Base-by-base conservation (phyloP, 2,113 vertebrate species). In the Ptyas mucosa region DNA sequence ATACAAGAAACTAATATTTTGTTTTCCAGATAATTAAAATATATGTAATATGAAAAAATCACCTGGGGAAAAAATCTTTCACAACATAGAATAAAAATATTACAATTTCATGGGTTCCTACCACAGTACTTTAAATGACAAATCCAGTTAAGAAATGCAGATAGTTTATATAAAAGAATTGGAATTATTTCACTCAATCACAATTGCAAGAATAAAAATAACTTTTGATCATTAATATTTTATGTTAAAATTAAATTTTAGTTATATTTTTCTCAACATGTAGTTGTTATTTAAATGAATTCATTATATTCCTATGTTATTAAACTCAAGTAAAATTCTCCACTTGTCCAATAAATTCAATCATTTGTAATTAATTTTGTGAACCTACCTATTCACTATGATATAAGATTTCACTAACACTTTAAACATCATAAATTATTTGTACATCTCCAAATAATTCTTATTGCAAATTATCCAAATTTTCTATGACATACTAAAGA, bases 291-390 rank as follows among this genome's bases (percentile, higher is more conserved):
- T 89, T 12, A 64, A 64, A 89, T 58, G 0, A 0, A 4, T 14
- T 92, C 34, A 91, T 93, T 91, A 52, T 52, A 92, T 93, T 53
- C 6, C 85, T 61, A 61, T 61, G 26, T 29, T 29, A 61, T 29
- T 64, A 64, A 29, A 64, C 58, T 61, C 10, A 64, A 64, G 26
- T 64, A 64, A 26, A 64, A 29, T 46, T 18, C 0, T 91, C 75
- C n/a, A 61, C 88, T 92, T 92, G 53, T 55, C 39, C 54, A 91
- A 0, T 90, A 24, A 61, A 95, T 91, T 90, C 46, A 53, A 92
- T 29, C 46, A 88, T 54, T 92, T 92, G 81, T 14, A 92, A 81
- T 54, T 94, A 24, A 75, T 23, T 15, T 88, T 23, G 90, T 55
- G 39, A 52, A 46, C 26, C 85, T 91, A 90, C 20, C 69, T 91